These are phyloP conservation scores for Olivierus martensii DNA, from an alignment of 1,140 invertebrate species.

Conservation along the genomic window DNA sequence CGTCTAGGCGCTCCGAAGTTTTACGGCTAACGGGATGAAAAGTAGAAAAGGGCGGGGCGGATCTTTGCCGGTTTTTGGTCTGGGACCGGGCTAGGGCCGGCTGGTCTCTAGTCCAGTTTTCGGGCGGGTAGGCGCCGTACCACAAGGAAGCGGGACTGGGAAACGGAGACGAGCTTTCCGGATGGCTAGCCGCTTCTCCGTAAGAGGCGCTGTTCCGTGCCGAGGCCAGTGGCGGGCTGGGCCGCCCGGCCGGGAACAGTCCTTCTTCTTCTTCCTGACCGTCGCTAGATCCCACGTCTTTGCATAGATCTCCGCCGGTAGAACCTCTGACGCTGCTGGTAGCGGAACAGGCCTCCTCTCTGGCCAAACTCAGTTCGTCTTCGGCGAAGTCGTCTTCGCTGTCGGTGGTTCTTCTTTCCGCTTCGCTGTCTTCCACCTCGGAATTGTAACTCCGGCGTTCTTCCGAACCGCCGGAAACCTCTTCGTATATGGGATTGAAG, in stretches of 20 bases:
- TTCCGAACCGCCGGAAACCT: slow-evolving; percentile 18
- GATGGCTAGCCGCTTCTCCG: too few relatives aligned
- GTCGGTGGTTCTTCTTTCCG: slow-evolving; percentile 12
- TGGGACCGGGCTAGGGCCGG: too few relatives aligned
- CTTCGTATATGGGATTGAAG: slow-evolving; percentile 21
- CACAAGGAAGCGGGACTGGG: too few relatives aligned
- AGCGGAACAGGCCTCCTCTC: slow-evolving; percentile 14
- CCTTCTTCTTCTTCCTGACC: neutral
- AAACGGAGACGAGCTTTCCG: too few relatives aligned
- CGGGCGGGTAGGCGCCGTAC: too few relatives aligned
- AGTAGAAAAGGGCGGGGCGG: too few relatives aligned
- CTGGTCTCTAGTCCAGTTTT: too few relatives aligned
- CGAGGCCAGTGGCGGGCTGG: too few relatives aligned
- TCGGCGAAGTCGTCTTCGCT: slow-evolving; percentile 22
- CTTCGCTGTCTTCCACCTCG: slow-evolving; percentile 19
- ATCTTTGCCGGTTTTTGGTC: too few relatives aligned
- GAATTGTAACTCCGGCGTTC: slow-evolving; percentile 14
- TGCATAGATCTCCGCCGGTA: slow-evolving; percentile 19
- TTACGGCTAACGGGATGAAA: too few relatives aligned
- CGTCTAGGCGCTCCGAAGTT: too few relatives aligned
- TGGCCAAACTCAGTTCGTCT: slow-evolving; percentile 20
- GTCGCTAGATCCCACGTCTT: slow-evolving; percentile 12
- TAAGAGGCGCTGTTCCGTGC: too few relatives aligned
- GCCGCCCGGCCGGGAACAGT: neutral
- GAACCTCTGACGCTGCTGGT: slow-evolving; percentile 19